phyloP scores from a whole-genome alignment of 2,888 invertebrate genomes.

The Sminthurides aquaticus region DNA sequence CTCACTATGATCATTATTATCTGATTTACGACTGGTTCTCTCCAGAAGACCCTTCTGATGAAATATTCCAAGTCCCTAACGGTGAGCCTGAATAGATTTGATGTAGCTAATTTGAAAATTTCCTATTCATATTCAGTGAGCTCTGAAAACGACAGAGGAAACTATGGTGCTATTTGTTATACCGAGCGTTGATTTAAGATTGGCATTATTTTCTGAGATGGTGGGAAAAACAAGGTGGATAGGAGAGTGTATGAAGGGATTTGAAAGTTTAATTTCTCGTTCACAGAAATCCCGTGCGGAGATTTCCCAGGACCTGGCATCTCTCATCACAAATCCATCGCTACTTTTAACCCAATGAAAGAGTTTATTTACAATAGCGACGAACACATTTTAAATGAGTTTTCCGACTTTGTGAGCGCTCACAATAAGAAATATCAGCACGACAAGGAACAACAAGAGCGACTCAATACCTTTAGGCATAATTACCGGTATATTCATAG shows the following conservation, averaged over 20 bases:
- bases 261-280: too few species aligned
- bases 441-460: slow-evolving; percentile 57
- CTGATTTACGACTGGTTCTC: slow-evolving; percentile 53
- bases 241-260: too few species aligned
- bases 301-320: slow-evolving; percentile 82
- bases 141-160: too few species aligned
- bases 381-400: slow-evolving; percentile 65
- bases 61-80: slow-evolving; percentile 60
- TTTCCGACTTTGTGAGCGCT: slow-evolving; percentile 63
- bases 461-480: slow-evolving; percentile 74
- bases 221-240: too few species aligned
- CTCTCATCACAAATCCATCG: slow-evolving; percentile 54
- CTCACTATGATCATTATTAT: slow-evolving; percentile 92
- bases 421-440: slow-evolving; percentile 63
- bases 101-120: slow-evolving; percentile 7
- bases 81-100: too few species aligned
- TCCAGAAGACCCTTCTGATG: slow-evolving; percentile 60
- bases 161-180: too few species aligned
- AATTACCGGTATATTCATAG: slow-evolving; percentile 73
- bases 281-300: slow-evolving; percentile 58
- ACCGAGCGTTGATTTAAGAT: too few species aligned
- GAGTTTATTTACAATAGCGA: slow-evolving; percentile 72
- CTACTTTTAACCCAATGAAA: slow-evolving; percentile 86
- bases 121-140: too few species aligned
- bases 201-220: too few species aligned